These are phyloP conservation scores for Oxyscelio sp. DNA, from an alignment of 2,888 invertebrate species.

Conservation along the genomic window DNA sequence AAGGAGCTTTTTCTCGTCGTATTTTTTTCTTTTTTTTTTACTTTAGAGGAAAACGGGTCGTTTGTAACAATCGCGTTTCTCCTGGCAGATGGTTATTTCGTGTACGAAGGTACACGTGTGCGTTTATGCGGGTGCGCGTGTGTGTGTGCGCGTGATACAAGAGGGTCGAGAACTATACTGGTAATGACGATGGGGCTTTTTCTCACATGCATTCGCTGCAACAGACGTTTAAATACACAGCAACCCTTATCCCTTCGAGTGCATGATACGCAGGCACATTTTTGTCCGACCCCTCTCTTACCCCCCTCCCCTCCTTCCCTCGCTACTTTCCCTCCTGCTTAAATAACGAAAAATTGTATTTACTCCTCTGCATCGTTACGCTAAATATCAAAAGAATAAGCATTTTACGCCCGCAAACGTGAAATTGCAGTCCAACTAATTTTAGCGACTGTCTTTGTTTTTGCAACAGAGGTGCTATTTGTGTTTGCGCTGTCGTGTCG, in stretches of 20 bases:
- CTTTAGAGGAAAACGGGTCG: constrained; percentile 5
- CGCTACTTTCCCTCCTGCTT: neutral
- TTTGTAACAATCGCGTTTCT: constrained; percentile 47
- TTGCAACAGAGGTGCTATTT: neutral
- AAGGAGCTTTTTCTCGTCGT: too few species aligned
- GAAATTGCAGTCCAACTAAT: neutral
- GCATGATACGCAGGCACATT: constrained; percentile 37
- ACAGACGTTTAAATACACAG: constrained; percentile 51
- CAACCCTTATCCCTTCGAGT: constrained; percentile 48
- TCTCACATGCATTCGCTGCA: constrained; percentile 61
- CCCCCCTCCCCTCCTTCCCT: neutral
- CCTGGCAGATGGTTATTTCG: constrained; percentile 51
- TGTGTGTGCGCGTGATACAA: neutral
- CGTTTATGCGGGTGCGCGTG: constrained; percentile 13
- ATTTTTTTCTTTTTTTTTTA: neutral
- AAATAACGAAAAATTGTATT: neutral
- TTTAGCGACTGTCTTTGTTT: neutral
- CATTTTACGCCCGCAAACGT: neutral
- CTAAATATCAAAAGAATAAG: constrained; percentile 7
- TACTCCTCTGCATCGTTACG: neutral
- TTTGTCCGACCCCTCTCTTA: constrained; percentile 15
- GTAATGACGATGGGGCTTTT: constrained; percentile 50
- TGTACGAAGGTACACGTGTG: constrained; percentile 25
- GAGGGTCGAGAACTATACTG: constrained; percentile 43
- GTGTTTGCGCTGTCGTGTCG: neutral